Evolutionary conservation across 2,797 vertebrate species (phyloP), one percentile per base, ranked within the genome.

Genomic region (Rachycentron canadum): DNA sequence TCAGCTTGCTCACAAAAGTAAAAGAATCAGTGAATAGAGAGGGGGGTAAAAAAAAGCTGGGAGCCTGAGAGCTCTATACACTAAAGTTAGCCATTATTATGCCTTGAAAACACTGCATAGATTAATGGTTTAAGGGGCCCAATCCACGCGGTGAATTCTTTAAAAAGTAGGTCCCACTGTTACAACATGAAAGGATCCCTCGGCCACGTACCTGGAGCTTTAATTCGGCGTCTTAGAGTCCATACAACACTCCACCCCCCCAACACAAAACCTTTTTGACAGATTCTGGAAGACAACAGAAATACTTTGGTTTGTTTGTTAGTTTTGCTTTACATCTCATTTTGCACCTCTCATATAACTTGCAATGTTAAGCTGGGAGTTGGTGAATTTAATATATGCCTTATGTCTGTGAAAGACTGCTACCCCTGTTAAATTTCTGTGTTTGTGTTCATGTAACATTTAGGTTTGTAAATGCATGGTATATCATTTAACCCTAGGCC

Each of bases 1-100:
- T 94, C 89, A 92, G 91, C 89, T 91, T 92, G 90, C 78, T 92
- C 87, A 89, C 88, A 94, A 91, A 92, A 90, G 85, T 88, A 79
- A 88, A 90, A 88, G 81, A 88, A 91, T 89, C 66, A 23, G 59
- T 90, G 89, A 94, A 91, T 86, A 66, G 70, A 64, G 70, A 60
- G 45, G 55, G 59, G 45, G 32, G 45, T 7, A 56, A 69, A 74
- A 83, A 83, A 91, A 87, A 66, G 78, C 81, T 19, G 63, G 53
- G 62, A 59, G 79, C 62, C 74, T 58, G 75, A 86, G 83, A 80
- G 76, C 70, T 52, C 73, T 75, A 34, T 69, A 84, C 71, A 62
- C 65, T 79, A 63, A 83, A 70, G 76, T 83, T 79, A 81, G 78
- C 82, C 73, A 86, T 91, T 90, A 85, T 90, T 72, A 84, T 86